Base-by-base conservation (phyloP, 2,797 vertebrate species). In the Anas bernieri region DNA sequence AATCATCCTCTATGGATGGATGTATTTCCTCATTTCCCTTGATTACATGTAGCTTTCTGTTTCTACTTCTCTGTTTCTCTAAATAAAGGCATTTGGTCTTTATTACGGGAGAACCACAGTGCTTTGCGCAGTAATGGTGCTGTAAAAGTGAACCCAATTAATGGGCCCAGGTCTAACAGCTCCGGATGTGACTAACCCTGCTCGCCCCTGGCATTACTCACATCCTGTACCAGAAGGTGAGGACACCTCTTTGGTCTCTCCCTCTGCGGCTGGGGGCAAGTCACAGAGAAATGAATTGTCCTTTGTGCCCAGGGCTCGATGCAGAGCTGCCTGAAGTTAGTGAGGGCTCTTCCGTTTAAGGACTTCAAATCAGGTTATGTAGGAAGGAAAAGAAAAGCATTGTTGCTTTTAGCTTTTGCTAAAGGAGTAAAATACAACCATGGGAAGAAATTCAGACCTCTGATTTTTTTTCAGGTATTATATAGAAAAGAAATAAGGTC, bases 281-380 rank as follows among this genome's bases (percentile, higher is more conserved):
- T 28, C 45, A 20, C 52, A 3, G 33, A 41, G 41, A 31, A 35
- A 39, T 16, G 9, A 17, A 0, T 4, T 4, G 5, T 13, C 43
- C 18, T 8, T 45, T 23, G 35, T 12, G 35, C 69, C 55, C 21
- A 18, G 1, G 1, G 11, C 46, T 20, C 1, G 2, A 7, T 2
- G n/a, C 50, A 59, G 59, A 55, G 25, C 39, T 55, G 17, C 59
- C 70, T n/a, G 33, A 46, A 39, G 25, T 6, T 48, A 26, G 35
- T 4, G 14, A 54, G 56, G 39, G 12, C 22, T 55, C 23, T 26
- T 20, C 25, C 30, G 20, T 35, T 7, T 15, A 28, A 45, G 37
- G 56, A 45, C 30, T 62, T 33, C 9, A 41, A 54, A 43, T 26
- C 78, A 33, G 17, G 31, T 17, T 72, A 20, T 1, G 0, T 43